Conservation (phyloP, 64 coral and sea anemone genomes). For the Pocillopora damicornis region DNA sequence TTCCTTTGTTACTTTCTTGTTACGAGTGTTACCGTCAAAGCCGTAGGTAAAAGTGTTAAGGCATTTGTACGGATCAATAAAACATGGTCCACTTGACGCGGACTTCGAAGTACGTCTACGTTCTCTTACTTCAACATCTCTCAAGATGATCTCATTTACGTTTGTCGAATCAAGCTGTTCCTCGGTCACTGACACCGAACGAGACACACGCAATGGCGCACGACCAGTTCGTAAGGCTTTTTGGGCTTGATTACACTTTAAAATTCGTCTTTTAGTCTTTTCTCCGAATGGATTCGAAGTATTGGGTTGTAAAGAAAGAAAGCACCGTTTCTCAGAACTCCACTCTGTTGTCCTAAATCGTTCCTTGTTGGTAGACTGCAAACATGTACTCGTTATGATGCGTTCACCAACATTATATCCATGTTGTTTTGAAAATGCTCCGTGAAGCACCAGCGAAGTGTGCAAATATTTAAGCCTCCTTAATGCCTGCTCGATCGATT, state of each 20-base stretch:
- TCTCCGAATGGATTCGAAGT: not conserved
- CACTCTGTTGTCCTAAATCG: not conserved
- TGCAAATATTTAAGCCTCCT: constrained; percentile 57
- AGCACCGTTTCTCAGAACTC: not conserved
- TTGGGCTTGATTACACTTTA: not conserved
- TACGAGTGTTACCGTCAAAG: constrained; percentile 4
- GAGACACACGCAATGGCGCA: not conserved
- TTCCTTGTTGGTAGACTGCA: not conserved
- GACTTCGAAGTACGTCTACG: not conserved
- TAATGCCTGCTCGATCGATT: constrained; percentile 32
- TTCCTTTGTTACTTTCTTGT: not conserved
- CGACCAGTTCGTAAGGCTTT: not conserved
- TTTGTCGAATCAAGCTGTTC: not conserved
- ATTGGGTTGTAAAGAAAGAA: constrained; percentile 10
- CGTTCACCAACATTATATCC: not conserved
- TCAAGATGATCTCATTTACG: not conserved
- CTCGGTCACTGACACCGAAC: not conserved
- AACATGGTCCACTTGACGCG: not conserved
- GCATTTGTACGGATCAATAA: constrained; percentile 2
- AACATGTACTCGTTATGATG: not conserved
- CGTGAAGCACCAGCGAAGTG: constrained; percentile 36
- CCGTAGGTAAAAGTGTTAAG: constrained; percentile 5
- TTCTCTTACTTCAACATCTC: not conserved
- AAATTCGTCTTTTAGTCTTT: not conserved
- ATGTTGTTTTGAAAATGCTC: not conserved